Percentiles rank a stretch among this genome's conserved stretches.
These are phyloP conservation scores for Carabus problematicus DNA, from an alignment of 2,888 invertebrate species.

Conservation along the genomic window DNA sequence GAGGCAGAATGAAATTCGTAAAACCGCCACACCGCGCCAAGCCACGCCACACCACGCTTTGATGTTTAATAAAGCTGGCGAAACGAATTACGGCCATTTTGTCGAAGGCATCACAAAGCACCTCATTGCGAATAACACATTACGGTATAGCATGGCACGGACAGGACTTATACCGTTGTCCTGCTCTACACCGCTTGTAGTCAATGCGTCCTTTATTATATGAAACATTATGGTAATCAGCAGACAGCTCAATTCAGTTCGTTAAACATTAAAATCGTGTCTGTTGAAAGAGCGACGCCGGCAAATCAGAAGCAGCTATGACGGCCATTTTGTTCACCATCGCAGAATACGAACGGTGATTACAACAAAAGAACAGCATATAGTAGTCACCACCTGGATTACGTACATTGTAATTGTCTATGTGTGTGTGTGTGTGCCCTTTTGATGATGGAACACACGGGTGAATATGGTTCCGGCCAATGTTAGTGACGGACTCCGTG, in stretches of 20 bases:
- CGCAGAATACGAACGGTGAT: slow-evolving; percentile 29
- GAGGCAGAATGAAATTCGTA: no score
- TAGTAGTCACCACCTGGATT: slow-evolving; percentile 25
- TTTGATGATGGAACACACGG: slow-evolving; percentile 29
- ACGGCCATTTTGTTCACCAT: slow-evolving; percentile 46
- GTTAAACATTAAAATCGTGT: slow-evolving; percentile 46
- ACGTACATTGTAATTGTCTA: slow-evolving; percentile 16
- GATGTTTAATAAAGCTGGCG: slow-evolving; percentile 43
- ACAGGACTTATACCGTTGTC: background rate
- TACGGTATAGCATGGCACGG: background rate
- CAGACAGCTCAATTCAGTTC: slow-evolving; percentile 48
- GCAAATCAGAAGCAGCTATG: slow-evolving; percentile 45
- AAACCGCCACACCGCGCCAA: background rate
- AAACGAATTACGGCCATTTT: slow-evolving; percentile 56
- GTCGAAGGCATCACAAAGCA: slow-evolving; percentile 50
- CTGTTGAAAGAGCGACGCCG: slow-evolving; percentile 46
- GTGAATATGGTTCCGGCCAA: slow-evolving; percentile 17
- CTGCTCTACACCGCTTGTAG: slow-evolving; percentile 14
- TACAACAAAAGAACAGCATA: slow-evolving; percentile 36
- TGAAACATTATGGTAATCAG: slow-evolving; percentile 57
- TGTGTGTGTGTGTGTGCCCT: no score
- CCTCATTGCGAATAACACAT: slow-evolving; percentile 49
- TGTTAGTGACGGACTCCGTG: slow-evolving; percentile 7
- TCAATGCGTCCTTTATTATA: slow-evolving; percentile 53
- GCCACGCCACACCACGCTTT: background rate